These are phyloP conservation scores for Oriolus oriolus DNA, from an alignment of 2,113 vertebrate genomes.

Conservation along the genomic window DNA sequence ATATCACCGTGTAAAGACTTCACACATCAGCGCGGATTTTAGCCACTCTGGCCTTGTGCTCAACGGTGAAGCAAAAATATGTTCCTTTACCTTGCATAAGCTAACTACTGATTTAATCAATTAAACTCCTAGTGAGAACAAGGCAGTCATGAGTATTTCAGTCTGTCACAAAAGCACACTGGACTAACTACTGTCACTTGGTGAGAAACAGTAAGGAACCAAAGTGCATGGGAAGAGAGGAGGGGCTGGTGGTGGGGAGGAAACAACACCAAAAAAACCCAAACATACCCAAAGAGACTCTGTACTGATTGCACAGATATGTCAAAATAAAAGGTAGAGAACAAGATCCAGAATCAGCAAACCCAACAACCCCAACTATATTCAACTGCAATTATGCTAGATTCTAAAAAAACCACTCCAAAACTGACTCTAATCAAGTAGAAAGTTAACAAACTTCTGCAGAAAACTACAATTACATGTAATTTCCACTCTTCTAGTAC, in stretches of 20 bases:
- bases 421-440: background rate
- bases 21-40: background rate
- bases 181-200: background rate
- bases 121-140: background rate
- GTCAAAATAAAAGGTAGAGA: background rate
- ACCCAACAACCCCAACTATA: background rate
- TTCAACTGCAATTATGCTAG: background rate
- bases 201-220: background rate
- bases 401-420: background rate
- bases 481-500: background rate
- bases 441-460: background rate
- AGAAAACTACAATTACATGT: background rate
- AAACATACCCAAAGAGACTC: background rate
- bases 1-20: background rate
- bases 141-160: background rate
- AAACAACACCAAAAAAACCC: background rate
- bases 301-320: background rate
- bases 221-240: fast-evolving
- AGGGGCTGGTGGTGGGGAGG: background rate
- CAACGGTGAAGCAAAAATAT: background rate
- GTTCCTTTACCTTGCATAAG: background rate
- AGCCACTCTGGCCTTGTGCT: background rate
- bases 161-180: background rate
- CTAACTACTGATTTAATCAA: background rate
- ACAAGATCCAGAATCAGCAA: background rate